Evolutionary conservation across 2,113 vertebrate species (phyloP), one percentile per base, ranked within the genome.

Genomic region (Boulengerochromis microlepis): DNA sequence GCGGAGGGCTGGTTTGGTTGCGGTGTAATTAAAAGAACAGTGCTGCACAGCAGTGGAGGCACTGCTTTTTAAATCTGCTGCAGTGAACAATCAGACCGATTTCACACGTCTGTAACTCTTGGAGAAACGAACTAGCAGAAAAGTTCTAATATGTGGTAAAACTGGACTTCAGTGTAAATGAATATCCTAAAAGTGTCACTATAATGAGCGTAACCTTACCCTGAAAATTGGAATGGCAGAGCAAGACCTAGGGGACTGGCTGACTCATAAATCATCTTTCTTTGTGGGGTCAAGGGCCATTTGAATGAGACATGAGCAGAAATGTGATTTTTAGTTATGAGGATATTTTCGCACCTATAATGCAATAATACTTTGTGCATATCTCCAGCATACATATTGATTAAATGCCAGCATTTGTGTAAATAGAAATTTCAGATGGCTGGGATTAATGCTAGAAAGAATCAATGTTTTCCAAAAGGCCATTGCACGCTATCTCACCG

Each of bases 231-330:
- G 86, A 90, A 47, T 89, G 85, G 88, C 93, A 89, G 88, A 90
- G 66, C 45, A 85, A 71, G 86, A 90, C 90, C 90, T 82, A 24
- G 52, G 91, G 89, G 93, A 91, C 82, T 6, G 4, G 45, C 91
- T 89, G 89, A 91, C 85, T 96, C 93, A 95, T 94, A 94, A 95
- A 95, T 96, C 95, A 95, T 94, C 87, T 89, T 91, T 90, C 90
- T 89, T 87, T 91, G 83, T 90, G 80, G 88, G 94, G 94, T 95
- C 93, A 95, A 93, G 90, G 94, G 91, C 83, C 92, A 87, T 86
- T 93, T 93, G 80, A 94, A 92, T 91, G 86, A 92, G 90, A 90
- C 93, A 94, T 93, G 94, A 93, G 91, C 90, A 90, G 93, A 95
- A 95, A 95, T 87, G 74, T 90, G 85, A 95, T 93, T 93, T 69